A percentile compares a stretch with the other conserved stretches of the same genome.
These are phyloP conservation scores for Catharus bicknelli DNA, from an alignment of 2,113 vertebrate genomes.

Conservation along the genomic window DNA sequence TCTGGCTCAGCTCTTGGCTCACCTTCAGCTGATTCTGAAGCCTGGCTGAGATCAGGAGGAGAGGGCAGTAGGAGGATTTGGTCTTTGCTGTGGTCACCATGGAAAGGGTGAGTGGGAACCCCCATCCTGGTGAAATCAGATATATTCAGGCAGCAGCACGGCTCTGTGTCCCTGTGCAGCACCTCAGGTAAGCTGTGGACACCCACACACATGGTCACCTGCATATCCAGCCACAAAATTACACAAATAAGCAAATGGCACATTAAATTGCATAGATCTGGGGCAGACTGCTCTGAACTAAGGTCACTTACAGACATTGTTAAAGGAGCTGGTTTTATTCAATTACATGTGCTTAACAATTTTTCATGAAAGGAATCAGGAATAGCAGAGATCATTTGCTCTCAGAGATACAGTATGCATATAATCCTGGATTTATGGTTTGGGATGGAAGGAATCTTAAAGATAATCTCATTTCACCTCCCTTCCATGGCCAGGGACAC, in stretches of 20 bases:
- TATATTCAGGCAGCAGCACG: neutral
- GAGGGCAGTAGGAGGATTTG: neutral
- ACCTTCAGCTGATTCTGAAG: neutral
- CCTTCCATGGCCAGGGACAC: neutral
- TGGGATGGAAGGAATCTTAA: neutral
- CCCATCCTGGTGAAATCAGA: neutral
- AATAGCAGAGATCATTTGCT: neutral
- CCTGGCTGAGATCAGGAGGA: neutral
- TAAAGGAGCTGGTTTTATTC: neutral
- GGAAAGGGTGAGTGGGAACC: neutral
- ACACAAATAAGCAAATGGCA: neutral
- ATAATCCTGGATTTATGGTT: neutral
- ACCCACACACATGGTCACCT: fast-evolving
- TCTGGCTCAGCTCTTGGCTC: neutral
- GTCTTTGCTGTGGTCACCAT: neutral
- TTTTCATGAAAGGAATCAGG: neutral
- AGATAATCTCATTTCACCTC: neutral
- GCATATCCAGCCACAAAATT: neutral
- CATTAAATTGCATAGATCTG: neutral
- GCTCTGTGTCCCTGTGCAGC: neutral
- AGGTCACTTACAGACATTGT: neutral
- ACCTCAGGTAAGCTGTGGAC: neutral
- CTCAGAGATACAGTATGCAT: neutral
- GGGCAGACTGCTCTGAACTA: neutral
- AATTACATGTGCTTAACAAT: neutral